Percentiles rank a stretch among this genome's conserved stretches.
Evolutionary conservation across 2,113 vertebrate genomes (phyloP).

Genomic region (Elanus axillaris): DNA sequence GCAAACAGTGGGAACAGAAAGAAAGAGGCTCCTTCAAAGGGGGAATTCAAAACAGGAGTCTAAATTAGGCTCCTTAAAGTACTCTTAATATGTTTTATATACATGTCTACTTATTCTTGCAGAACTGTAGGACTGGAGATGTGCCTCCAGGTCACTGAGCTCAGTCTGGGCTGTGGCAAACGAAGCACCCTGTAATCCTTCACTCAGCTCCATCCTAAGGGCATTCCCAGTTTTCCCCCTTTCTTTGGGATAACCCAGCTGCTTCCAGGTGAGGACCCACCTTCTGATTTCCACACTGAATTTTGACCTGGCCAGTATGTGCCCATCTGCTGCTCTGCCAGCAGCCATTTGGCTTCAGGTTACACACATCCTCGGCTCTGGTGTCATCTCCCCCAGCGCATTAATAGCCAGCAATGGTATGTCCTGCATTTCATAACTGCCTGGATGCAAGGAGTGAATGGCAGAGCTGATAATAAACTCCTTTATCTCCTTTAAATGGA

Average conservation of each 20-base stretch:
- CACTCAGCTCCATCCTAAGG: background rate
- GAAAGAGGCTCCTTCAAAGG: background rate
- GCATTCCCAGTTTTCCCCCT: accelerated
- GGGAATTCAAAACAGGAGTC: background rate
- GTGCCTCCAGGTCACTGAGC: background rate
- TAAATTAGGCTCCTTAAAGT: background rate
- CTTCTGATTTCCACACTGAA: background rate
- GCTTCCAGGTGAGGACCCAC: background rate
- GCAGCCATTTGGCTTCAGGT: background rate
- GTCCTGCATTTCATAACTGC: background rate
- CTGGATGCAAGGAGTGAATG: background rate
- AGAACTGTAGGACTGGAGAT: background rate
- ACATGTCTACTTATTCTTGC: background rate
- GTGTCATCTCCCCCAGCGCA: background rate
- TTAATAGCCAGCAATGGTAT: background rate
- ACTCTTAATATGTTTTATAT: background rate
- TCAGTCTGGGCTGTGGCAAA: background rate
- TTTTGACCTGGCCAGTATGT: background rate
- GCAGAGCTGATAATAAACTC: background rate
- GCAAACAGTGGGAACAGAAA: background rate
- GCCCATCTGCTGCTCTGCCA: background rate
- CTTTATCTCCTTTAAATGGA: background rate
- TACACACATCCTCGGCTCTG: background rate
- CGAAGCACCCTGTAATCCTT: background rate
- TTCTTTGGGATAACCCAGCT: background rate